Percentiles rank a stretch among this genome's conserved stretches.
These are phyloP conservation scores for Morphnarchus princeps DNA, from an alignment of 2,113 vertebrate genomes.

Conservation along the genomic window DNA sequence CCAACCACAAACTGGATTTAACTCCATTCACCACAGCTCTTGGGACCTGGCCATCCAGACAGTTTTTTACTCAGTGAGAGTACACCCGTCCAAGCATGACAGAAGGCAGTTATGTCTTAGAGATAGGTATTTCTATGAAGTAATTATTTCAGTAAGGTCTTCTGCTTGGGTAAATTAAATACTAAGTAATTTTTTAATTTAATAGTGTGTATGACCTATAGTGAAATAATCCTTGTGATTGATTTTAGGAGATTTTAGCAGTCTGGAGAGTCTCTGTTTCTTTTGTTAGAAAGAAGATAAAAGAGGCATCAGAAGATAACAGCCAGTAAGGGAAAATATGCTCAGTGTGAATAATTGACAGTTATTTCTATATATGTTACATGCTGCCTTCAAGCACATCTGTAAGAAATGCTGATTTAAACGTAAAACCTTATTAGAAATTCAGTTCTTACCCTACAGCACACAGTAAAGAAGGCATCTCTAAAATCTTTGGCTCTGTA, in stretches of 20 bases:
- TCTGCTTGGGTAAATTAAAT: not conserved
- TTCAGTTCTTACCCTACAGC: not conserved
- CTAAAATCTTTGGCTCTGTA: not conserved
- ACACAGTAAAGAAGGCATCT: not conserved
- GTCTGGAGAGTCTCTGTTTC: not conserved
- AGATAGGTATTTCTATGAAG: not conserved
- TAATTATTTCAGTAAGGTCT: not conserved
- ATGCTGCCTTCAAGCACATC: not conserved
- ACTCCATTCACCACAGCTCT: not conserved
- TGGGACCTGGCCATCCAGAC: not conserved
- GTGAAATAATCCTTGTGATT: not conserved
- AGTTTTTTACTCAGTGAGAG: not conserved
- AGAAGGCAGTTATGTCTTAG: not conserved
- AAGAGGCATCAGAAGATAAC: not conserved
- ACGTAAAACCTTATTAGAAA: not conserved
- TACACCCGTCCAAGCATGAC: not conserved
- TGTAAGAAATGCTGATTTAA: not conserved
- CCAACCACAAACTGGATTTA: accelerated
- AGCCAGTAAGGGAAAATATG: not conserved
- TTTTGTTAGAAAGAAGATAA: not conserved
- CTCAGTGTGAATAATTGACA: not conserved
- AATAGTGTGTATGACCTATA: not conserved
- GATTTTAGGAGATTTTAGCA: not conserved
- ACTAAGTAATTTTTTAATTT: not conserved
- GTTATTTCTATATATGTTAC: not conserved